phyloP scores from a whole-genome alignment of 2,797 vertebrate species.

The Eulemur coronatus region DNA sequence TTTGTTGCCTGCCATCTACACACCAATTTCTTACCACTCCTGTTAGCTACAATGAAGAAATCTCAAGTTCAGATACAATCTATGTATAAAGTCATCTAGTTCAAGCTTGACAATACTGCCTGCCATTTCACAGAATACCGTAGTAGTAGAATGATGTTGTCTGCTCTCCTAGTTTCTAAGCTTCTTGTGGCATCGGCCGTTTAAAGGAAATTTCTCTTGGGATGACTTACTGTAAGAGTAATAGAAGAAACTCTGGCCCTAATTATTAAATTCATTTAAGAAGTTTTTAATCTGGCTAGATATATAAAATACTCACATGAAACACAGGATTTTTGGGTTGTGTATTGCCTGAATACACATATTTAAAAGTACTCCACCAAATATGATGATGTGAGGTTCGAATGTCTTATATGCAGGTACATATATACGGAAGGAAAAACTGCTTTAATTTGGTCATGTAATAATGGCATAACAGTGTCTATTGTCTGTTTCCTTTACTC shows the following conservation, averaged over 20 bases:
- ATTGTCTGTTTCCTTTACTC: background rate
- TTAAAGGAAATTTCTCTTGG: background rate
- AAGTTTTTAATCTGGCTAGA: background rate
- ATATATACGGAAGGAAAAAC: background rate
- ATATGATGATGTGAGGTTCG: background rate
- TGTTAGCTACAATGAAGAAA: background rate
- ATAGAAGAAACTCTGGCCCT: background rate
- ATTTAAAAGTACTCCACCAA: background rate
- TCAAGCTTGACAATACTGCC: background rate
- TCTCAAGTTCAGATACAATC: background rate
- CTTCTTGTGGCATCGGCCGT: background rate
- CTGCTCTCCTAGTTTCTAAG: background rate
- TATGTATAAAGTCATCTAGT: background rate
- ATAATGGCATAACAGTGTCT: too few relatives aligned
- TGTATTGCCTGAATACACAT: background rate
- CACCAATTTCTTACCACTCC: background rate
- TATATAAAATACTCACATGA: background rate
- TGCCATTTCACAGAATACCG: background rate
- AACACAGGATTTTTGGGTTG: background rate
- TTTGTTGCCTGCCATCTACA: background rate
- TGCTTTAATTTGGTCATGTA: background rate
- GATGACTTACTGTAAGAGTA: background rate
- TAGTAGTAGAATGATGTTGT: background rate
- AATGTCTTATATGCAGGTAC: background rate
- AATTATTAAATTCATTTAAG: background rate